These are phyloP conservation scores for Brachionus asplanchnoidis DNA, from an alignment of 1,140 invertebrate genomes.

Conservation along the genomic window DNA sequence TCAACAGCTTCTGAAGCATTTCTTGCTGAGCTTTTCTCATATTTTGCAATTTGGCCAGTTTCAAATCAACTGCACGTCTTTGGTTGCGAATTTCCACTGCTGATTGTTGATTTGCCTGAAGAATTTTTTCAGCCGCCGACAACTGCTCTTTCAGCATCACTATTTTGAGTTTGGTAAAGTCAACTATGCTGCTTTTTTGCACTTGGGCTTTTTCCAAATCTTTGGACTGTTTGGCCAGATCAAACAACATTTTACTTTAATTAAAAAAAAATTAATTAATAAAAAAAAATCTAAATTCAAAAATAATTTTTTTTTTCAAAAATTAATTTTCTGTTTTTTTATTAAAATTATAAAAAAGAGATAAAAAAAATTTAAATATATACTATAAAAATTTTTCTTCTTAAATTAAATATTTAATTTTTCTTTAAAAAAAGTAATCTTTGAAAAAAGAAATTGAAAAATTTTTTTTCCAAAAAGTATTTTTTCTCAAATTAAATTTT, in stretches of 20 bases:
- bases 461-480: no score
- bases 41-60: constrained; percentile 4
- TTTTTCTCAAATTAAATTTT: no score
- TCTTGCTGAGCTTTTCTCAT: constrained; percentile 17
- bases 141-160: constrained; percentile 17
- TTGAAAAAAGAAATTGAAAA: no score
- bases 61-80: neutral
- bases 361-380: no score
- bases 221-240: neutral
- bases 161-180: constrained; percentile 11
- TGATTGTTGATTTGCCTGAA: neutral
- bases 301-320: no score
- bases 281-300: no score
- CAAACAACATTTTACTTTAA: neutral
- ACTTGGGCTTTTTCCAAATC: neutral
- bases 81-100: neutral
- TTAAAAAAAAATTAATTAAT: no score
- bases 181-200: neutral
- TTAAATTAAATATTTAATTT: no score
- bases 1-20: constrained; percentile 28
- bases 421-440: no score
- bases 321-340: no score
- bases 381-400: no score
- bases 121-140: neutral
- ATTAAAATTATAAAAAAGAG: no score